Evolutionary conservation across 2,888 invertebrate genomes (phyloP), one percentile per base, ranked within the genome.

Genomic region (Flexamia atlantica): DNA sequence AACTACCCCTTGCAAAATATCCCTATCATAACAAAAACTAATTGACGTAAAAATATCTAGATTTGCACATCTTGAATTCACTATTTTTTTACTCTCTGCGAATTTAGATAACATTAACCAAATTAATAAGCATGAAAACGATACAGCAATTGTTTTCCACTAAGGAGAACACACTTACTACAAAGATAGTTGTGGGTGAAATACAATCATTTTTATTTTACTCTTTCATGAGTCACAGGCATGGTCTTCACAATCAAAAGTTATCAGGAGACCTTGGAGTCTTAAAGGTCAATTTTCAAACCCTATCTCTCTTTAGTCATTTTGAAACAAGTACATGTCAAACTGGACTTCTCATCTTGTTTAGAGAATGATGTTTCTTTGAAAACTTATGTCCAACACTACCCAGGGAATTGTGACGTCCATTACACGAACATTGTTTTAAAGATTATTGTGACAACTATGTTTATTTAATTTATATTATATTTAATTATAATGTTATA

Each of bases 1-100:
- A 72, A 72, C 72, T 20, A 36, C 17, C 72, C 72, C 72, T 12
- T 42, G 1, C 42, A 10, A 72, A 72, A 72, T 72, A 72, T 72
- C 36, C 72, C 72, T 12, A 1, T 5, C 5, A 10, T 40, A 72
- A 72, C 10, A 10, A 40, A 40, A 40, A 40, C n/a, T n/a, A 17
- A 7, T 72, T 72, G 4, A 2, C 72, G n/a, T 68, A 68, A 64
- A 28, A 64, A 1, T 25, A 25, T 40, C 12, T 9, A 40, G 5
- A 40, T 40, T 12, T 12, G 40, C 40, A 5, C 40, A 40, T 5
- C 40, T 12, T 5, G 40, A n/a, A n/a, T 40, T 40, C 40, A 12
- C 12, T 12, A 40, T 5, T 40, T 9, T 12, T 40, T 12, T 9
- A 40, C 12, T 40, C 40, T 5, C 40, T 14, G 50, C 50, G 17